Conservation (phyloP, 2,888 invertebrate genomes). For the Pyrocoelia pectoralis region DNA sequence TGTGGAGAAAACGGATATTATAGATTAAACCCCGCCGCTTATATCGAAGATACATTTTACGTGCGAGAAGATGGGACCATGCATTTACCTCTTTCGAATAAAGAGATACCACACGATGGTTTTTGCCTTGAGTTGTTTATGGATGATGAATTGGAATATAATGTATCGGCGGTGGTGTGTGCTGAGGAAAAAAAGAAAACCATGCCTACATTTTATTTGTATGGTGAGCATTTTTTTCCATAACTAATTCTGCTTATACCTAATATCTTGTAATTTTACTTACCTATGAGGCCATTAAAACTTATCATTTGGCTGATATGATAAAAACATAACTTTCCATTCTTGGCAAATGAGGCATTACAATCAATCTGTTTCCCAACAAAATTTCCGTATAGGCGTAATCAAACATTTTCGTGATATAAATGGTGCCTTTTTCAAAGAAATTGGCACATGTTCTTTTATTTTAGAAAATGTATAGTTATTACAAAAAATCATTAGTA, state of each 20-base stretch:
- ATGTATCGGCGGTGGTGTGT: not conserved
- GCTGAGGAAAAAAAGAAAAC: not conserved
- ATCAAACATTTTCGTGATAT: no score
- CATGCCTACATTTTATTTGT: not conserved
- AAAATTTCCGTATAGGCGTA: no score
- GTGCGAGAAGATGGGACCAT: not conserved
- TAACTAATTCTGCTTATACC: not conserved
- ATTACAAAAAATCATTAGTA: no score
- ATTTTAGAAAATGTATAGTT: no score
- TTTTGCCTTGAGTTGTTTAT: not conserved
- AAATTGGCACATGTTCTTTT: no score
- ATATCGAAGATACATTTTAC: not conserved
- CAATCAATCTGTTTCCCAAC: no score
- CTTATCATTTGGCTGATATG: no score
- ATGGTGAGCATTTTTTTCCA: not conserved
- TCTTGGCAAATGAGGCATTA: no score
- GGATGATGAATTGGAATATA: not conserved
- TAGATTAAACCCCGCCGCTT: not conserved
- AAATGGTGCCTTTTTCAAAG: no score
- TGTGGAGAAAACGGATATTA: not conserved
- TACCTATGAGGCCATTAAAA: no score
- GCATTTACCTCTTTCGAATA: not conserved
- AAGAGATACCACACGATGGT: not conserved
- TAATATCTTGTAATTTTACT: no score
- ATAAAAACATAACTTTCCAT: no score